Evolutionary conservation across 2,113 vertebrate species (phyloP).

Genomic region (Cyrtonyx montezumae): DNA sequence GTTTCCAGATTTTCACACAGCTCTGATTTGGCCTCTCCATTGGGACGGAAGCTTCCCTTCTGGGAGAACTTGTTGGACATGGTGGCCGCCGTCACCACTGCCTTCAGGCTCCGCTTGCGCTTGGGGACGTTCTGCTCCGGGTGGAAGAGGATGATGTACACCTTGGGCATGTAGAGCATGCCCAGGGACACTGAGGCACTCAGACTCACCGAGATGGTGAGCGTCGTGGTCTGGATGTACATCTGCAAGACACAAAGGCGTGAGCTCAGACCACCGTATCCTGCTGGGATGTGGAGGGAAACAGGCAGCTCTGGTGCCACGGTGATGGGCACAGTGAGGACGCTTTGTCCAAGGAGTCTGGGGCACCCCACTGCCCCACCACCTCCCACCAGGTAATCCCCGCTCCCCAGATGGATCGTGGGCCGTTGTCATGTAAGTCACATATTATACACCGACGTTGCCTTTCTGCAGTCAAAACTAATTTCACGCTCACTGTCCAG

Average conservation of each 20-base stretch:
- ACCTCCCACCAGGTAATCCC: conserved; percentile 46
- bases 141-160: conserved; percentile 96
- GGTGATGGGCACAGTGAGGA: neutral
- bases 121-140: conserved; percentile 97
- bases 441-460: neutral
- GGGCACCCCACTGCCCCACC: neutral
- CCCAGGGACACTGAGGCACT: conserved; percentile 96
- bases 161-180: conserved; percentile 98
- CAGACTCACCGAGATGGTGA: conserved; percentile 96
- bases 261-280: neutral
- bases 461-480: conserved; percentile 75
- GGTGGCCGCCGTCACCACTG: conserved; percentile 93
- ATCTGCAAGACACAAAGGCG: conserved; percentile 81
- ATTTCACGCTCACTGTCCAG: conserved; percentile 80
- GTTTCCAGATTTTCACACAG: conserved; percentile 94
- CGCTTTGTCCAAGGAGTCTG: neutral
- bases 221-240: conserved; percentile 96
- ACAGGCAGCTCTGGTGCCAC: neutral
- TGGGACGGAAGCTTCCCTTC: conserved; percentile 91
- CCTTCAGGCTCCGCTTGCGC: conserved; percentile 96
- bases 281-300: fast-evolving
- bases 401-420: conserved; percentile 14
- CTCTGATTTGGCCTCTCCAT: conserved; percentile 95
- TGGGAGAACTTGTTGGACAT: conserved; percentile 98
- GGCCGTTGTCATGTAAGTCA: conserved; percentile 61